A percentile compares a stretch with the other conserved stretches of the same genome.
phyloP scores from a whole-genome alignment of 2,888 invertebrate genomes.

The Eristalinus aeneus region DNA sequence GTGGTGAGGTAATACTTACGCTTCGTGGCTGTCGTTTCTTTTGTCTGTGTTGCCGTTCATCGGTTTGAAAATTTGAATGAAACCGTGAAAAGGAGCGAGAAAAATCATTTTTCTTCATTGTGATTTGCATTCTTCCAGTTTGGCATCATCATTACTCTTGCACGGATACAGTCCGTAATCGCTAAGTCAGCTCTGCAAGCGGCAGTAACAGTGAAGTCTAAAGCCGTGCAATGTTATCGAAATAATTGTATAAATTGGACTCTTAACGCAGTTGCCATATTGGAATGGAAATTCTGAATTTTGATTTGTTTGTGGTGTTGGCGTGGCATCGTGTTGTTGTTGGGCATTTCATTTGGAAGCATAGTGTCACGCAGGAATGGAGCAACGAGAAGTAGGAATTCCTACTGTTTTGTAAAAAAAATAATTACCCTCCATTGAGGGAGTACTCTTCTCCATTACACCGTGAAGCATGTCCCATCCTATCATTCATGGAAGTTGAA shows the following conservation, averaged over 20 bases:
- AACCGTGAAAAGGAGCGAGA: not conserved
- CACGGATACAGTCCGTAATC: not conserved
- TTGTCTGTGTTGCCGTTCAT: not conserved
- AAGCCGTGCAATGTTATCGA: slow-evolving; percentile 8
- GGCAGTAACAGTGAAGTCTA: not conserved
- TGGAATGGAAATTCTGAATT: slow-evolving; percentile 14
- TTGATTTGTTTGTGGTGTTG: not conserved
- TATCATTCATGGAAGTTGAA: too few relatives aligned
- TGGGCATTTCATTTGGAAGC: not conserved
- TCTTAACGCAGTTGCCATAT: slow-evolving; percentile 22
- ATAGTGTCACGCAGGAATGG: not conserved
- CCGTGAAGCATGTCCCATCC: too few relatives aligned
- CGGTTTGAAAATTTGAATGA: slow-evolving; percentile 17
- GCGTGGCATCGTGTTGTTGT: not conserved
- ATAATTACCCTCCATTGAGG: too few relatives aligned
- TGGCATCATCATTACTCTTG: slow-evolving; percentile 13
- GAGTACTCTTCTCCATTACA: too few relatives aligned
- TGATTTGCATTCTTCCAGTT: slow-evolving; percentile 27
- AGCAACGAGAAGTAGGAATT: too few relatives aligned
- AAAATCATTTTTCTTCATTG: slow-evolving; percentile 7
- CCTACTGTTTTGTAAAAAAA: too few relatives aligned
- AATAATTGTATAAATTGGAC: slow-evolving; percentile 25
- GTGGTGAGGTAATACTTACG: slow-evolving; percentile 11
- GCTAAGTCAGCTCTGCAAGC: not conserved
- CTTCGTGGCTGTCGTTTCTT: not conserved